Conservation (phyloP, 2,113 vertebrate species). For the Peromyscus maniculatus region DNA sequence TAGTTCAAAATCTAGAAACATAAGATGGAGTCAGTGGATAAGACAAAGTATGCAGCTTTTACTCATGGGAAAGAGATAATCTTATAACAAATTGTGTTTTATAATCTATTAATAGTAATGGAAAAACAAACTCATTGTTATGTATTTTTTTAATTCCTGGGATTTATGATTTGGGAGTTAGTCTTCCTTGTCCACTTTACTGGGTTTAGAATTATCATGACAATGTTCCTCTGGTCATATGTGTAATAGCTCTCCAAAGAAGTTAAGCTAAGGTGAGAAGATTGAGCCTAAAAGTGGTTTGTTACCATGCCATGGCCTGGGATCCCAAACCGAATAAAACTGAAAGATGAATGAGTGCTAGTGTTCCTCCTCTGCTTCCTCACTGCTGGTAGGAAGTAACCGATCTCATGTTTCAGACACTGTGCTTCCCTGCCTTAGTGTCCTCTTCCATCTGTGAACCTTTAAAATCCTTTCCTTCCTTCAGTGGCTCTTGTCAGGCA, state of each 20-base stretch:
- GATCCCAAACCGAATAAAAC: neutral
- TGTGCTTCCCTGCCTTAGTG: fast-evolving
- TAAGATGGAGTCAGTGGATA: neutral
- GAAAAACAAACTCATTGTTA: neutral
- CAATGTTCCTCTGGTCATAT: neutral
- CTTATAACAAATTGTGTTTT: neutral
- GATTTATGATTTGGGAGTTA: neutral
- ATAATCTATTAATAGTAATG: neutral
- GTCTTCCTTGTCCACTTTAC: neutral
- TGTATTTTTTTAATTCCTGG: neutral
- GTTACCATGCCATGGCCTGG: neutral
- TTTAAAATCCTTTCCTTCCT: neutral
- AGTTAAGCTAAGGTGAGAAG: neutral
- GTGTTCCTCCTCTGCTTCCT: no score
- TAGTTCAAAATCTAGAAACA: neutral
- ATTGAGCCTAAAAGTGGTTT: neutral
- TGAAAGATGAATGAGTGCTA: no score
- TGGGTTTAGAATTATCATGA: neutral
- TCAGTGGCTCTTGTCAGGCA: neutral
- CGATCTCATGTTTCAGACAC: no score
- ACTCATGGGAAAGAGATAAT: neutral
- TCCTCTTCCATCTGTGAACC: neutral
- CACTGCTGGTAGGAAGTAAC: no score
- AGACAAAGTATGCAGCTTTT: neutral
- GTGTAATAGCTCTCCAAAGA: no score